Evolutionary conservation across 2,888 invertebrate species (phyloP), one percentile per base, ranked within the genome.

Genomic region (Junonia oenone): DNA sequence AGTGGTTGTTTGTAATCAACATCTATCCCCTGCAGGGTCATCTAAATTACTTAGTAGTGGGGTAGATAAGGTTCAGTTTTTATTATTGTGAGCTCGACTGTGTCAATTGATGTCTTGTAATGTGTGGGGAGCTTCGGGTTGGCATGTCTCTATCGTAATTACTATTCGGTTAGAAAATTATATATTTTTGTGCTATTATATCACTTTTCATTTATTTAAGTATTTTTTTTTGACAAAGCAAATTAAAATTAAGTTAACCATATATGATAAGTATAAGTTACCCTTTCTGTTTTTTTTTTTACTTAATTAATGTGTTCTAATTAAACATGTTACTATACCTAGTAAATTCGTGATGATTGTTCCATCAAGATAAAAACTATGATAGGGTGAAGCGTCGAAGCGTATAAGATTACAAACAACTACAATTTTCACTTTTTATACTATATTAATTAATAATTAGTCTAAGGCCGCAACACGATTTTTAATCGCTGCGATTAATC

Each of bases 61-160:
- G 84, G 80, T 71, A 77, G 84, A 87, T 87, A 84, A 83, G 71
- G 74, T 74, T 73, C 71, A 75, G 83, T 85, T 87, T 86, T 86
- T 84, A 83, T 85, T 84, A 79, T 81, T 78, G 81, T 80, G 68
- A 73, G 67, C 72, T 75, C 71, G 71, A 78, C 72, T 76, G 76
- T 69, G 66, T 59, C 79, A 73, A 78, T 81, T 82, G 74, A 64
- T 68, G 67, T 65, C 63, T 63, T 27, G 64, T 66, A 64, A 62
- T 63, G 64, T 56, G 51, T 52, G 58, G 61, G 55, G 58, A 51
- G 57, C 35, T 26, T 22, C 43, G 15, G 38, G 43, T 19, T 22
- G n/a, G n/a, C 17, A 19, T n/a, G 22, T 43, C 38, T 26, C 31
- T 48, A 48, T 40, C 40, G 13, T 59, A 58, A 51, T 55, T 49